Base-by-base conservation (phyloP, 1,140 invertebrate genomes). In the Neodiprion fabricii region DNA sequence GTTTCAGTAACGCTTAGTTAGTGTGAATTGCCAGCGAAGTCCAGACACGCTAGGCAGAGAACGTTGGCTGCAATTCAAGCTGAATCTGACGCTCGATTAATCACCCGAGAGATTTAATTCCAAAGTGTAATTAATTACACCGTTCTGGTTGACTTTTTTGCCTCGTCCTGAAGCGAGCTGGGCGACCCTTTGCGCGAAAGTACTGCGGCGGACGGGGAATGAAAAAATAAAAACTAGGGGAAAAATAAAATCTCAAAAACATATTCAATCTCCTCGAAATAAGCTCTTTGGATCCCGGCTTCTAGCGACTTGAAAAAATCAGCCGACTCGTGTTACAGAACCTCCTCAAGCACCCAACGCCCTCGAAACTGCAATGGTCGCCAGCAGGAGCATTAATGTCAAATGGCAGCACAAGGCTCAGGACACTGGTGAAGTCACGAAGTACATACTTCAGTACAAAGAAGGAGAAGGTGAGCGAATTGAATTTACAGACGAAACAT, bases 361-460 rank as follows among this genome's bases (percentile, higher is more conserved):
- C 66, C 79, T 95, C 50, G 92, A 94, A 82, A 91, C 94, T 23
- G 90, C 92, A 4, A 92, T 93, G 89, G 89, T 92, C 1, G 91
- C 90, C 48, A 95, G 94, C 80, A 89, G 93, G 14, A 92, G 91
- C 48, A 91, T 95, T 9, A 91, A 94, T 84, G 83, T 96, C 72
- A 93, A 94, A 88, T 93, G 95, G 95, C 88, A 95, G 82, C 92
- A 93, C 74, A 93, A 89, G 86, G 86, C 90, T 9, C 87, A 90
- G 71, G 92, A 93, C 76, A 89, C 94, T 0, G 92, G 90, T 53
- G 92, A 94, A 81, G 92, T 96, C 2, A 91, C 92, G 61, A 93
- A 92, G 78, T 96, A 94, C 76, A 91, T 94, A 72, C 89, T 95
- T n/a, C 92, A 94, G 79, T 94, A 92, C 79, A 91, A 92, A 73